Evolutionary conservation across 2,797 vertebrate species (phyloP), one percentile per base, ranked within the genome.

Genomic region (Pangasius djambal): DNA sequence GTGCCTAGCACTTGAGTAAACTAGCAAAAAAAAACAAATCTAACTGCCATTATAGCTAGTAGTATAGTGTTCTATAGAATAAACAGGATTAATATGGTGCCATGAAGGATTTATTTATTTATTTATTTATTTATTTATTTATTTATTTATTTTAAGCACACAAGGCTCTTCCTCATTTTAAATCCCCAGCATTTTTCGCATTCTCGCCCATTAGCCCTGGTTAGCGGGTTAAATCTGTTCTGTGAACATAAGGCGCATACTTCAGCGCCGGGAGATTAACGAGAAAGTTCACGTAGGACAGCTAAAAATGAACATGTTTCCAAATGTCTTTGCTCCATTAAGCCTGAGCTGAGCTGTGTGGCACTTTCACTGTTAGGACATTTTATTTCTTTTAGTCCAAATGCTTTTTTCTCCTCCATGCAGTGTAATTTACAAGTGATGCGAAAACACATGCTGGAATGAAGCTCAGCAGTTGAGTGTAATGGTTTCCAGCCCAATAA

Each of bases 181-280:
- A 92, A 93, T 89, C 86, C 87, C 88, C 90, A 44, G 57, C 89
- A 86, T 92, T 92, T 72, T 90, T 93, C 83, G 72, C 86, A 91
- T 91, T 94, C 94, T 92, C 90, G 74, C 77, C 77, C 92, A 93
- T 93, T 93, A 93, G 91, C 92, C 94, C 93, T 82, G 92, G 92
- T 93, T 94, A 88, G 90, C 90, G 75, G 87, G 88, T 86, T 88
- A 91, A 92, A 92, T 91, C 89, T 88, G 88, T 82, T 74, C 88
- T 88, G 88, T 87, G 92, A 89, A 81, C 92, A 93, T 91, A 34
- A 86, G 92, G 93, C 92, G 90, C 94, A 94, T 95, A 5, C 81
- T 83, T 48, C 59, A 83, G 59, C 18, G 59, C 18, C 13, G 61
- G 59, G 81, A 83, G 81, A 83, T 65, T 65, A 95, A 94, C 92